phyloP scores from a whole-genome alignment of 2,888 invertebrate genomes.

The Eudasyphora cyanicolor region DNA sequence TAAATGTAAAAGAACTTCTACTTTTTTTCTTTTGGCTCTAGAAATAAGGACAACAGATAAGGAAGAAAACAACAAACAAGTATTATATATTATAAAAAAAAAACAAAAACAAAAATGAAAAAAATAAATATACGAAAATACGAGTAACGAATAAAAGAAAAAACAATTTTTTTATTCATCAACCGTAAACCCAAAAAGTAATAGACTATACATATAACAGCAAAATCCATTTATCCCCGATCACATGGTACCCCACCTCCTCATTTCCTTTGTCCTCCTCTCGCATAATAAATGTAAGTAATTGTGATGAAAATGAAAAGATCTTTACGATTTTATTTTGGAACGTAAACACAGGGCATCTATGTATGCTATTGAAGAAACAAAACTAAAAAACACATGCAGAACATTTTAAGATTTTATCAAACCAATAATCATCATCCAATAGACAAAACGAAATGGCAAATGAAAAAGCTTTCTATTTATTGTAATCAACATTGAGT shows the following conservation, averaged over 20 bases:
- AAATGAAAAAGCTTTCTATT: neutral
- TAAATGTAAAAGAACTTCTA: constrained; percentile 64
- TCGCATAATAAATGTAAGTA: constrained; percentile 1
- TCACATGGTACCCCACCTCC: neutral
- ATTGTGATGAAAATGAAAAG: neutral
- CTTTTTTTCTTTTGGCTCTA: constrained; percentile 64
- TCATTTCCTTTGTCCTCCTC: neutral
- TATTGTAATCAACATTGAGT: neutral
- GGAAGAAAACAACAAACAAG: constrained; percentile 63
- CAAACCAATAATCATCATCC: neutral
- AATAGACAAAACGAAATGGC: neutral
- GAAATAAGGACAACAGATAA: constrained; percentile 51
- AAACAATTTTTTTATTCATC: constrained; percentile 51
- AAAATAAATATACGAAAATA: constrained; percentile 60
- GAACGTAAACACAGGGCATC: neutral
- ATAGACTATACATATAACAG: neutral
- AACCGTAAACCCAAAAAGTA: neutral
- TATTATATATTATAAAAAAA: constrained; percentile 67
- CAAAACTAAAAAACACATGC: neutral
- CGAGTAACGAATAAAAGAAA: constrained; percentile 55
- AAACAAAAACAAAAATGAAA: constrained; percentile 17
- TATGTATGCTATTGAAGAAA: neutral
- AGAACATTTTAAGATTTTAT: neutral
- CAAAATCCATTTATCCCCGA: neutral
- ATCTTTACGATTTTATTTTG: neutral